phyloP scores from a whole-genome alignment of 2,888 invertebrate species.

The Lypha dubia region DNA sequence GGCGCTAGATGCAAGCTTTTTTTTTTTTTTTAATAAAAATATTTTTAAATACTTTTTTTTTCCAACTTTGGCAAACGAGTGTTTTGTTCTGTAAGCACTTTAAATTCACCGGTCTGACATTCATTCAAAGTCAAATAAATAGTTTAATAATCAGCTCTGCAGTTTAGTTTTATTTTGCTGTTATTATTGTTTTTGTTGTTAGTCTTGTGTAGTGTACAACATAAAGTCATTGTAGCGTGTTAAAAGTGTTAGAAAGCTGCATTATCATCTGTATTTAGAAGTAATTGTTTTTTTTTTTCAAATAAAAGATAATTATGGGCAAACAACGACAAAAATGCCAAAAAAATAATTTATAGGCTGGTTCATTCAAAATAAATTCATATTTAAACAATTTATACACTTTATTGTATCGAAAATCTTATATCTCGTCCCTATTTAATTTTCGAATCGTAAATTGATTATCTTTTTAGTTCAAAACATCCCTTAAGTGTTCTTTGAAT shows the following conservation, averaged over 20 bases:
- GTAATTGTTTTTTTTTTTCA: constrained; percentile 30
- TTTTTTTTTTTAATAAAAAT: constrained; percentile 9
- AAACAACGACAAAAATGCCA: constrained; percentile 61
- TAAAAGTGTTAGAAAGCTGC: constrained; percentile 73
- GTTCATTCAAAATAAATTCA: constrained; percentile 47
- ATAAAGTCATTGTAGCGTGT: constrained; percentile 67
- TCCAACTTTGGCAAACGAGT: constrained; percentile 24
- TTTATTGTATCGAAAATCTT: background rate
- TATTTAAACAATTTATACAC: constrained; percentile 63
- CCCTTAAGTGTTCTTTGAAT: too few relatives aligned
- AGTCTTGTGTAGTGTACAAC: constrained; percentile 39
- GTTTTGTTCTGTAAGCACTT: constrained; percentile 66
- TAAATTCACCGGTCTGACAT: constrained; percentile 20
- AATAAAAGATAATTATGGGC: constrained; percentile 43
- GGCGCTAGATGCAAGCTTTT: constrained; percentile 49
- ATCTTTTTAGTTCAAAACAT: too few relatives aligned
- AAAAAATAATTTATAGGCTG: constrained; percentile 46
- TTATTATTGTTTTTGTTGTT: background rate
- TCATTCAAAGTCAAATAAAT: constrained; percentile 26
- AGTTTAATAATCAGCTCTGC: constrained; percentile 47
- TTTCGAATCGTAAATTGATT: constrained; percentile 47
- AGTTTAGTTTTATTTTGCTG: constrained; percentile 40
- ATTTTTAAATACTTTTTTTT: constrained; percentile 12
- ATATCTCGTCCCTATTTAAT: background rate
- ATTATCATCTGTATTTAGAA: constrained; percentile 58